phyloP scores from a whole-genome alignment of 2,113 vertebrate genomes.

The Engystomops pustulosus region DNA sequence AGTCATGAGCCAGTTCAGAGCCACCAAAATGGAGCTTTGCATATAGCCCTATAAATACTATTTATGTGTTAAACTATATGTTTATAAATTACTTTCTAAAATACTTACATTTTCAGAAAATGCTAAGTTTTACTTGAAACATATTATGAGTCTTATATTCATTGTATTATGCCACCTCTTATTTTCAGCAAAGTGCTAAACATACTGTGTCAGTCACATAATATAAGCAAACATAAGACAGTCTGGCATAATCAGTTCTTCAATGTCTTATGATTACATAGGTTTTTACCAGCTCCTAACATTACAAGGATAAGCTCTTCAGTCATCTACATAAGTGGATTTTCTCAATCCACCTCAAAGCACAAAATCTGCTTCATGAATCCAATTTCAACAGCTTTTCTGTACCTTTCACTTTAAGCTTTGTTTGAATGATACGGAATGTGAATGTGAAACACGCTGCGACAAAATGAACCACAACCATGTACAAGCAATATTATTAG shows the following conservation, averaged over 20 bases:
- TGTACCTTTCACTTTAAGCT: slow-evolving; percentile 64
- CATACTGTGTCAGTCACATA: slow-evolving; percentile 10
- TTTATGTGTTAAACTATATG: no score
- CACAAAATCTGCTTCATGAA: slow-evolving; percentile 54
- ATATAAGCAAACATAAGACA: slow-evolving; percentile 16
- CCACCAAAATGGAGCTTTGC: no score
- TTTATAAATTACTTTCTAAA: background rate
- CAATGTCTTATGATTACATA: slow-evolving; percentile 51
- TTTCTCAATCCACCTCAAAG: slow-evolving; percentile 55
- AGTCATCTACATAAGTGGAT: slow-evolving; percentile 57
- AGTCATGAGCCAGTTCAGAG: no score
- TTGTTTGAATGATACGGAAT: slow-evolving; percentile 67
- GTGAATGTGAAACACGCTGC: slow-evolving; percentile 65
- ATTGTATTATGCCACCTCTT: background rate
- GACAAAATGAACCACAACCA: slow-evolving; percentile 60
- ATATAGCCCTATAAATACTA: no score
- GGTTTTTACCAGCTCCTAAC: slow-evolving; percentile 42
- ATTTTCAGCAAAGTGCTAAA: background rate
- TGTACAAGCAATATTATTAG: background rate
- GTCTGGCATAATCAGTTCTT: slow-evolving; percentile 42
- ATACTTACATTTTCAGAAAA: background rate
- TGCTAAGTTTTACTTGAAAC: background rate
- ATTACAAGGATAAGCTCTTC: slow-evolving; percentile 57
- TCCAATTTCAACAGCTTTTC: slow-evolving; percentile 48
- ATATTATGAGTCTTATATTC: background rate